Evolutionary conservation across 1,140 invertebrate species (phyloP).

Genomic region (Cherax quadricarinatus): DNA sequence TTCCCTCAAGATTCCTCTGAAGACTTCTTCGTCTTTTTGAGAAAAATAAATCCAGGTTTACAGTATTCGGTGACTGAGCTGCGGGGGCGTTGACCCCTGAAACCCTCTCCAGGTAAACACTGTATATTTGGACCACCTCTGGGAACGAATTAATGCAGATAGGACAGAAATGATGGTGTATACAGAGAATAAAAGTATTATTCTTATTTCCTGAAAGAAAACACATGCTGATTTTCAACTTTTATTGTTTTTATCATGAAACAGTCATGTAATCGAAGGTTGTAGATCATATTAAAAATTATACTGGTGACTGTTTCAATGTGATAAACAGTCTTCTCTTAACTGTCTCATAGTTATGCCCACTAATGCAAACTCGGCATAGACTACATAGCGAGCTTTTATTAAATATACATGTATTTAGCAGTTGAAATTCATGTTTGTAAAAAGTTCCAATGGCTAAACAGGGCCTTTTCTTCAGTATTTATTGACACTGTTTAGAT

Average conservation of each 20-base stretch:
- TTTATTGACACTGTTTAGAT: neutral
- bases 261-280: constrained; percentile 12
- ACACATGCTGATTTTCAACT: neutral
- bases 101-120: too few relatives aligned
- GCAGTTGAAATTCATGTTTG: constrained; percentile 19
- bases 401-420: neutral
- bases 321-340: constrained; percentile 2
- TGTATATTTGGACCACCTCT: too few relatives aligned
- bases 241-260: constrained; percentile 34
- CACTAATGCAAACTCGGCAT: neutral
- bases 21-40: too few relatives aligned
- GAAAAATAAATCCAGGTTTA: too few relatives aligned
- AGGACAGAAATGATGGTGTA: too few relatives aligned
- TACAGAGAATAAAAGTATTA: too few relatives aligned
- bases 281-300: constrained; percentile 21
- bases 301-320: constrained; percentile 5
- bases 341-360: constrained; percentile 17
- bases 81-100: too few relatives aligned
- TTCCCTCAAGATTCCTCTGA: too few relatives aligned
- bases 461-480: neutral
- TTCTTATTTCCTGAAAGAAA: neutral
- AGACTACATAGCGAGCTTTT: constrained; percentile 9
- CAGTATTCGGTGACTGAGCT: too few relatives aligned
- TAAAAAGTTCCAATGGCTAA: constrained; percentile 31
- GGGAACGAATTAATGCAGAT: too few relatives aligned